phyloP scores from a whole-genome alignment of 2,113 vertebrate genomes.

The Gobius niger region DNA sequence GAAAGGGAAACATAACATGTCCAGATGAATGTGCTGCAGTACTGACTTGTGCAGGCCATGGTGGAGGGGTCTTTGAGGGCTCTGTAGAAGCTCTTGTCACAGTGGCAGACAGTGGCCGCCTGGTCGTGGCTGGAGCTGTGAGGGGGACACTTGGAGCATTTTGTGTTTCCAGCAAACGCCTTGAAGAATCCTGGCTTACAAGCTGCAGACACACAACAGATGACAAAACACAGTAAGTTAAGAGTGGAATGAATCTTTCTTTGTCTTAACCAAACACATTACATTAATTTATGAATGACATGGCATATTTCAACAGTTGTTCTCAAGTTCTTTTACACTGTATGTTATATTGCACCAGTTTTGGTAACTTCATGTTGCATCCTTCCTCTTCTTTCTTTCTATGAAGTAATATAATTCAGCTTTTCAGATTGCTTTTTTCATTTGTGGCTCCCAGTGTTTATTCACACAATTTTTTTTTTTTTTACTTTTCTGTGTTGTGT shows the following conservation, averaged over 20 bases:
- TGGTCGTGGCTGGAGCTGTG: constrained; percentile 89
- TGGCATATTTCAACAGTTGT: too few relatives aligned
- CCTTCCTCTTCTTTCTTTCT: constrained; percentile 17
- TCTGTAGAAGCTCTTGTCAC: constrained; percentile 93
- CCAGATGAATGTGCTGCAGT: neutral
- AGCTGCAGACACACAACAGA: constrained; percentile 70
- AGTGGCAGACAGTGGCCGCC: constrained; percentile 90
- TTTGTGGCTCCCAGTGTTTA: constrained; percentile 35
- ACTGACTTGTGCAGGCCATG: constrained; percentile 96
- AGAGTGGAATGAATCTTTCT: too few relatives aligned
- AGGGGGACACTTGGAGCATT: constrained; percentile 94
- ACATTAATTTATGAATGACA: too few relatives aligned
- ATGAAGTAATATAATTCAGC: constrained; percentile 36
- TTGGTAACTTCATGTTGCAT: neutral
- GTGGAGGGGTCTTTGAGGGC: constrained; percentile 90
- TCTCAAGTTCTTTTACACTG: too few relatives aligned
- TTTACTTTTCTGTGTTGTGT: constrained; percentile 29
- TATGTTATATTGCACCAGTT: neutral
- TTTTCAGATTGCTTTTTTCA: constrained; percentile 25
- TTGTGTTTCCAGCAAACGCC: constrained; percentile 91
- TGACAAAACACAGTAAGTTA: neutral
- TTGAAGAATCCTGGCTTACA: constrained; percentile 95
- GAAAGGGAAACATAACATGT: neutral
- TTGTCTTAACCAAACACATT: too few relatives aligned
- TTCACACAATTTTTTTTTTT: constrained; percentile 23